Evolutionary conservation across 2,113 vertebrate genomes (phyloP).

Genomic region (Notothenia coriiceps): DNA sequence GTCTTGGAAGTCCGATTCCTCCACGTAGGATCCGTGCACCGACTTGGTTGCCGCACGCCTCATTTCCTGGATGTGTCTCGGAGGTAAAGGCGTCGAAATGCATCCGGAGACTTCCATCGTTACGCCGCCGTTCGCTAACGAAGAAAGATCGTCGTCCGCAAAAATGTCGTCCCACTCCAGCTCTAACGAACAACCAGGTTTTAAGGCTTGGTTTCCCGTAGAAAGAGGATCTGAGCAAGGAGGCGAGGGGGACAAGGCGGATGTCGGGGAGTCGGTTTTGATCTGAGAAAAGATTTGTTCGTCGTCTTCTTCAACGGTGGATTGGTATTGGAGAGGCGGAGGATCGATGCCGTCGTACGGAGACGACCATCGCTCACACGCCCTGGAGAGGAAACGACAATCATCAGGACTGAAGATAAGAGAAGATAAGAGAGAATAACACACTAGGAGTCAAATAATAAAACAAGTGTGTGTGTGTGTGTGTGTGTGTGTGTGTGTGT

Average conservation of each 20-base stretch:
- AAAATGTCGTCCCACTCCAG: slow-evolving; percentile 97
- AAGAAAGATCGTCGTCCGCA: slow-evolving; percentile 78
- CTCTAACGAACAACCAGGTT: slow-evolving; percentile 76
- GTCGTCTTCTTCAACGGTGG: slow-evolving; percentile 75
- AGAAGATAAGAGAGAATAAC: no score
- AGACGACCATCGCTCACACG: slow-evolving; percentile 92
- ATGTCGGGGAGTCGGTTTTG: slow-evolving; percentile 41
- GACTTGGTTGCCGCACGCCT: slow-evolving; percentile 89
- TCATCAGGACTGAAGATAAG: neutral
- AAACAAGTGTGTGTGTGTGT: no score
- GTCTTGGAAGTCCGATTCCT: slow-evolving; percentile 94
- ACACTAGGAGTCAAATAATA: no score
- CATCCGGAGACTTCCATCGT: neutral
- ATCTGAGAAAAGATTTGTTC: slow-evolving; percentile 30
- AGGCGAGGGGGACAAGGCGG: slow-evolving; percentile 36
- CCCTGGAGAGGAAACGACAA: slow-evolving; percentile 75
- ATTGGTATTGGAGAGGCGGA: slow-evolving; percentile 79
- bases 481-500: no score
- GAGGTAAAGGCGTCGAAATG: neutral
- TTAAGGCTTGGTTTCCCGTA: slow-evolving; percentile 78
- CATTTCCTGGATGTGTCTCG: slow-evolving; percentile 93
- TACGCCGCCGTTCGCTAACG: neutral
- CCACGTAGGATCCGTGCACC: slow-evolving; percentile 90
- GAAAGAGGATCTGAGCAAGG: slow-evolving; percentile 57
- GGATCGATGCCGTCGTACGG: slow-evolving; percentile 92